These are phyloP conservation scores for Drosophila arawakana DNA, from an alignment of 1,140 invertebrate genomes.

Conservation along the genomic window DNA sequence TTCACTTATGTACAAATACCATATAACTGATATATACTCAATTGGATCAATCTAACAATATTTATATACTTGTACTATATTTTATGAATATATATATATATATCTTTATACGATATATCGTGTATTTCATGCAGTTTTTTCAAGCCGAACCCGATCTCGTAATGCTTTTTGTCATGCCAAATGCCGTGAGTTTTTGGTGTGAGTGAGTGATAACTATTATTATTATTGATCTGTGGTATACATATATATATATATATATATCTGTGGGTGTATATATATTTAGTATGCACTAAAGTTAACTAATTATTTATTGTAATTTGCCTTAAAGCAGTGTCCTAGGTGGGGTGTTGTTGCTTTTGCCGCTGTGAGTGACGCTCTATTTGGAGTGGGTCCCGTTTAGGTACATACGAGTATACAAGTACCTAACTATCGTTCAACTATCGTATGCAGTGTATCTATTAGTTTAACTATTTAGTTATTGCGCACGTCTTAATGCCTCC, in stretches of 20 bases:
- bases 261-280: conserved; percentile 13
- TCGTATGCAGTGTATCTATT: conserved; percentile 7
- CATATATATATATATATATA: conserved; percentile 19
- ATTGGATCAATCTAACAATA: conserved; percentile 18
- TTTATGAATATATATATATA: not conserved
- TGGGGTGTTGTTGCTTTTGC: conserved; percentile 77
- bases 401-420: conserved; percentile 43
- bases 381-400: conserved; percentile 62
- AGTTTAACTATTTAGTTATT: conserved; percentile 15
- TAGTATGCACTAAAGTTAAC: conserved; percentile 45
- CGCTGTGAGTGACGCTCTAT: conserved; percentile 61
- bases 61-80: conserved; percentile 16
- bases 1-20: conserved; percentile 35
- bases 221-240: not conserved
- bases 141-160: conserved; percentile 24
- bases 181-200: conserved; percentile 11
- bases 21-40: conserved; percentile 37
- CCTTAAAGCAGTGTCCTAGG: conserved; percentile 79
- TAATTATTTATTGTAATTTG: conserved; percentile 68
- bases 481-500: conserved; percentile 1
- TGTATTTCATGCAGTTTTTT: conserved; percentile 17
- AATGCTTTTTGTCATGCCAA: conserved; percentile 3
- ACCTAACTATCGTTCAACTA: conserved; percentile 55
- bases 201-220: not conserved
- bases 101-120: not conserved